phyloP scores from a whole-genome alignment of 2,113 vertebrate genomes.

The Oenanthe melanoleuca region DNA sequence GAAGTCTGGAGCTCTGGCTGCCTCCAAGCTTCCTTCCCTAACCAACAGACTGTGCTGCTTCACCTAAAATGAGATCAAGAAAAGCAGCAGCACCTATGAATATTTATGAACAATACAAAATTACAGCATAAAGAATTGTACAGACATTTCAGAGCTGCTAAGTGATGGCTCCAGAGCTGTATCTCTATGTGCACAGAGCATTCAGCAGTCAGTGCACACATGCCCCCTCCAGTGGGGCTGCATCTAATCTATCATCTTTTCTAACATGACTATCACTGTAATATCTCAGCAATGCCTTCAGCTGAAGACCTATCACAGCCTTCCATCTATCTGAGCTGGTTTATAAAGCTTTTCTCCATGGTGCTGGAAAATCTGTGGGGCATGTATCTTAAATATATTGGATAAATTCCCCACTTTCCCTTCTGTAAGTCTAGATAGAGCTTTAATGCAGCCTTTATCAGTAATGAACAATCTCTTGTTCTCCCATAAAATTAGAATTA shows the following conservation, averaged over 20 bases:
- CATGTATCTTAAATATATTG: not conserved
- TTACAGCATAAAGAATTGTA: constrained; percentile 63
- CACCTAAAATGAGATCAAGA: constrained; percentile 43
- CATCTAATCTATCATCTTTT: constrained; percentile 60
- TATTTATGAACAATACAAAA: constrained; percentile 65
- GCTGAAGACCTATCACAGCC: constrained; percentile 45
- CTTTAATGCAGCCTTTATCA: constrained; percentile 2
- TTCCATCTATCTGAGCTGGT: constrained; percentile 25
- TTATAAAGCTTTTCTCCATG: constrained; percentile 27
- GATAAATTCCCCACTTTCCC: not conserved
- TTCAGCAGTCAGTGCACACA: constrained; percentile 44
- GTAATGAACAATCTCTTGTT: constrained; percentile 2
- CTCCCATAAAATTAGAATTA: constrained; percentile 2
- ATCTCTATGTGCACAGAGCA: not conserved
- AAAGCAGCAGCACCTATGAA: constrained; percentile 37
- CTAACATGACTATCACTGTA: constrained; percentile 61
- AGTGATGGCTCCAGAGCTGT: constrained; percentile 47
- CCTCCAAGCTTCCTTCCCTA: constrained; percentile 21
- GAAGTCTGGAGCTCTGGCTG: not conserved
- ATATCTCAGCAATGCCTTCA: constrained; percentile 53
- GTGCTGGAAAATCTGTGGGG: constrained; percentile 18
- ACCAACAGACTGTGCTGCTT: constrained; percentile 61
- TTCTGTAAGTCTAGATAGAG: not conserved
- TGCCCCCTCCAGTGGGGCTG: constrained; percentile 58
- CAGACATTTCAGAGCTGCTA: constrained; percentile 64